A percentile compares a stretch with the other conserved stretches of the same genome.
Conservation (phyloP, 2,113 vertebrate species). For the Haemorhous mexicanus region DNA sequence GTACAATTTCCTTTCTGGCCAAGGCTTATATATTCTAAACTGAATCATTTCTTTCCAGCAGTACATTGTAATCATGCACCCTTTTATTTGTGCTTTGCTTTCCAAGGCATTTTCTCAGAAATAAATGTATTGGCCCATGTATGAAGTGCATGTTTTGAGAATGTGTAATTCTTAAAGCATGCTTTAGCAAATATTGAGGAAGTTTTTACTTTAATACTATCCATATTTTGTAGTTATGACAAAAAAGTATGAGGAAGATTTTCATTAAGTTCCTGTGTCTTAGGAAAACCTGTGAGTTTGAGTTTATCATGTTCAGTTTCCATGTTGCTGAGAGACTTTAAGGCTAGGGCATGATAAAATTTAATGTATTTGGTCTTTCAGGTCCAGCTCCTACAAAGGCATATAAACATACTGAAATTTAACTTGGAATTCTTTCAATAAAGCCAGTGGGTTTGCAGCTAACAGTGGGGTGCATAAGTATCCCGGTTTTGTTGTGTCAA, state of each 20-base stretch:
- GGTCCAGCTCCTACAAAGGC: background rate
- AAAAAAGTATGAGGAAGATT: background rate
- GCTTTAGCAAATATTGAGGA: background rate
- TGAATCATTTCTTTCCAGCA: background rate
- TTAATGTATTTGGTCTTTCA: background rate
- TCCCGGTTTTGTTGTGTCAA: background rate
- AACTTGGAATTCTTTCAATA: background rate
- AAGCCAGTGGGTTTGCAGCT: background rate
- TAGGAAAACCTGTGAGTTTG: background rate
- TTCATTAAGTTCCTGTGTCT: background rate
- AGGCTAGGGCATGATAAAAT: background rate
- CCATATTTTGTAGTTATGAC: background rate
- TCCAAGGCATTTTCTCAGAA: background rate
- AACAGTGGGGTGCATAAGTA: fast-evolving
- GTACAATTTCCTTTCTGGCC: conserved; percentile 44
- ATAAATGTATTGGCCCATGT: background rate
- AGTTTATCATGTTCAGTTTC: background rate
- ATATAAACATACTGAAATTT: background rate
- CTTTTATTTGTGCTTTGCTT: background rate
- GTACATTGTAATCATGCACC: background rate
- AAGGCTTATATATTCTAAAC: background rate
- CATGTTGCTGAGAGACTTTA: background rate
- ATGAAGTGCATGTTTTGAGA: background rate
- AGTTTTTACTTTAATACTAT: background rate
- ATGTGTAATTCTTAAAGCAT: background rate